phyloP scores from a whole-genome alignment of 2,797 vertebrate species.

The Ambastaia sidthimunki region DNA sequence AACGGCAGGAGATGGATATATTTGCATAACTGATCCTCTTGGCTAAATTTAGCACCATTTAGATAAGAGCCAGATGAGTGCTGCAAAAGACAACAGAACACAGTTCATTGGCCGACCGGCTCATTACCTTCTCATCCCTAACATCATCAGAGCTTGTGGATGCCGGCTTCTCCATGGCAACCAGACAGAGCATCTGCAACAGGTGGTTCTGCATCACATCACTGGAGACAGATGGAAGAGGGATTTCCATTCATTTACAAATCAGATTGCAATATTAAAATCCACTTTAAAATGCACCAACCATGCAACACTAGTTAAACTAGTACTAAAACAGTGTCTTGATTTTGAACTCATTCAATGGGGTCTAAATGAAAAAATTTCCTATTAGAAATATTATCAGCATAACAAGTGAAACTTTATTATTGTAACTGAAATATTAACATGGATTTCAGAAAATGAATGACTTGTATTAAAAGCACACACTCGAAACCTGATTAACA shows the following conservation, averaged over 20 bases:
- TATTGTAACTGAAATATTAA: too few relatives aligned
- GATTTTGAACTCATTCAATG: too few relatives aligned
- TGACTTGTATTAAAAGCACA: too few relatives aligned
- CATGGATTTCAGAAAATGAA: too few relatives aligned
- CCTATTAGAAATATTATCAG: too few relatives aligned
- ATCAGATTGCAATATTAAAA: constrained; percentile 20
- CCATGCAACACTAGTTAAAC: too few relatives aligned
- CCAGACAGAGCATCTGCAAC: constrained; percentile 91
- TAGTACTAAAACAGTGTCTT: too few relatives aligned
- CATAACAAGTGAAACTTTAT: too few relatives aligned
- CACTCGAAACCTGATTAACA: too few relatives aligned
- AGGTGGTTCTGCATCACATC: constrained; percentile 98
- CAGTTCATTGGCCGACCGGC: constrained; percentile 7
- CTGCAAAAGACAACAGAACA: not conserved
- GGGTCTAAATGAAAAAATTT: too few relatives aligned
- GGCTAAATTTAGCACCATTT: not conserved
- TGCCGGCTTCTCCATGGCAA: constrained; percentile 96
- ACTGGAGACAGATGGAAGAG: constrained; percentile 66
- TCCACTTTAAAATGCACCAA: not conserved
- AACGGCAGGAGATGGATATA: not conserved
- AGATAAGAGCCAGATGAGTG: not conserved
- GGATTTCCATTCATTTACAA: constrained; percentile 20
- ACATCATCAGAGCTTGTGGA: constrained; percentile 92
- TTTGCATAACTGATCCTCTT: not conserved
- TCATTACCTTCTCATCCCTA: constrained; percentile 89